These are phyloP conservation scores for Philaenus spumarius DNA, from an alignment of 1,140 invertebrate genomes.

Conservation along the genomic window DNA sequence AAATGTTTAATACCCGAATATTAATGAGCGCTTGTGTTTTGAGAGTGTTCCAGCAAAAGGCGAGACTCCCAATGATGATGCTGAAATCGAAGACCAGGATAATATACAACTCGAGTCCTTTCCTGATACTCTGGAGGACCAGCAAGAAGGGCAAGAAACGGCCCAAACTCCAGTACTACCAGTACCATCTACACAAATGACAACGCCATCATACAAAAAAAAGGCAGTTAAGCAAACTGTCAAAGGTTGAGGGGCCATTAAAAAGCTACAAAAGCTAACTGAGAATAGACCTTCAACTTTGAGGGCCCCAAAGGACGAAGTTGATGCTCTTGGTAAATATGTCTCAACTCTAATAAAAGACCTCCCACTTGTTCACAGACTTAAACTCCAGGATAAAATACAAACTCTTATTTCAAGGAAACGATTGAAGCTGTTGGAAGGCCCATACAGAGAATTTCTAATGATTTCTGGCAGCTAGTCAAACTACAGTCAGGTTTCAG, in stretches of 20 bases:
- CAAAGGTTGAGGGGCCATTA: neutral
- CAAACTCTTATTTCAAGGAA: constrained; percentile 2
- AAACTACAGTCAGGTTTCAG: neutral
- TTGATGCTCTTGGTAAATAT: neutral
- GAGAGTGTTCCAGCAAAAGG: neutral
- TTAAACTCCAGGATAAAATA: neutral
- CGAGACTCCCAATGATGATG: neutral
- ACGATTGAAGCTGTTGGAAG: neutral
- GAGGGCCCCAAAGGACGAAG: neutral
- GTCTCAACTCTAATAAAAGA: neutral
- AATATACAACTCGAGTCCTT: neutral
- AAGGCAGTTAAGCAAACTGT: neutral
- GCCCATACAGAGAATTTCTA: neutral
- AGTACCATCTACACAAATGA: neutral
- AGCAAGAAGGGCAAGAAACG: neutral
- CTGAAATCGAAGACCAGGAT: neutral
- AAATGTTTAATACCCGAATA: neutral
- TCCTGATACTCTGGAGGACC: neutral
- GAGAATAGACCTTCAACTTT: constrained; percentile 1
- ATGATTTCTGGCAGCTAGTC: neutral
- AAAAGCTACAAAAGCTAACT: neutral
- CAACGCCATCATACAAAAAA: neutral
- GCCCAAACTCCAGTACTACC: neutral
- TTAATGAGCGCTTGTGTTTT: neutral
- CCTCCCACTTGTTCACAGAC: neutral